phyloP scores from a whole-genome alignment of 2,113 vertebrate genomes.

The Egretta garzetta region DNA sequence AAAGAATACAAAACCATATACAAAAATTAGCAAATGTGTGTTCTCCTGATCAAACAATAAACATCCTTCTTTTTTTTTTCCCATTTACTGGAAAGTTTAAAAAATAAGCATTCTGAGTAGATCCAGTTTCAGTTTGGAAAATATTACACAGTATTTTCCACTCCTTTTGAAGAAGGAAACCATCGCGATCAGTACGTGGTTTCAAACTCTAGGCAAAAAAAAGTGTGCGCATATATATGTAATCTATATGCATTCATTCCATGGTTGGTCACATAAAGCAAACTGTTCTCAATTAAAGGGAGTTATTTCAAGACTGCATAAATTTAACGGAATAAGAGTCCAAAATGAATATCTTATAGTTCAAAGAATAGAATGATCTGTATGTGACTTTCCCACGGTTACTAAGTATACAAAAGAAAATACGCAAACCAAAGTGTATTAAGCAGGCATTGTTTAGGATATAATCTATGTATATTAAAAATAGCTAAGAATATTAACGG shows the following conservation, averaged over 20 bases:
- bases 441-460: neutral
- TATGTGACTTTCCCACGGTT: neutral
- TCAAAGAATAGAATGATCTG: neutral
- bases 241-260: neutral
- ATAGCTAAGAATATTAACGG: neutral
- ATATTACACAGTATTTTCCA: slow-evolving; percentile 7
- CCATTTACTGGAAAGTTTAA: neutral
- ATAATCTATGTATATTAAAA: neutral
- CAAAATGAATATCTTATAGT: neutral
- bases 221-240: neutral
- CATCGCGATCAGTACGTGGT: neutral
- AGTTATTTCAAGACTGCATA: neutral
- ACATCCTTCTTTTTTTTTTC: neutral
- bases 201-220: neutral
- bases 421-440: neutral
- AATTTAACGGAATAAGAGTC: neutral
- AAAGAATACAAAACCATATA: neutral
- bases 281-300: neutral
- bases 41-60: neutral
- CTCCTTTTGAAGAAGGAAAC: neutral
- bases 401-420: slow-evolving; percentile 7
- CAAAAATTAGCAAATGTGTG: neutral
- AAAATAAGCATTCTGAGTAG: neutral
- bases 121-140: slow-evolving; percentile 4
- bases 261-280: neutral